These are phyloP conservation scores for Paragorgia papillata DNA, from an alignment of 92 coral and sea anemone species.

Conservation along the genomic window DNA sequence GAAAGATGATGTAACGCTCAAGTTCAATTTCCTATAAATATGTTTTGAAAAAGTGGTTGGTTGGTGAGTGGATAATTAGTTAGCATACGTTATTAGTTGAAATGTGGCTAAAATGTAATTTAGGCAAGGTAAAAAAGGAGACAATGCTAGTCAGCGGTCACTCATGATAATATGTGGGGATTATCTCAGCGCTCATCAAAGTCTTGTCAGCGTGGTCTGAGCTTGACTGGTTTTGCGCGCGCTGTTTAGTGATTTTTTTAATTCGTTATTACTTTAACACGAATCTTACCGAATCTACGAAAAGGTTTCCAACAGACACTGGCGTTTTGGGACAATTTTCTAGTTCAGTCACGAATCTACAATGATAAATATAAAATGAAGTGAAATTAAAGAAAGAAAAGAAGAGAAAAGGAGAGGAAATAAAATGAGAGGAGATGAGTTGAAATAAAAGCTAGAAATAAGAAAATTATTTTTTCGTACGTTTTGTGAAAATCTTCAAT, in stretches of 20 bases:
- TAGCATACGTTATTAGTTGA: background rate
- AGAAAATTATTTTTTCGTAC: too few species aligned
- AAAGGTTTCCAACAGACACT: constrained; percentile 70
- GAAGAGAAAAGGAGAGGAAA: too few species aligned
- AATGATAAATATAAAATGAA: background rate
- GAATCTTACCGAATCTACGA: constrained; percentile 70
- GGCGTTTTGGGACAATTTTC: constrained; percentile 68
- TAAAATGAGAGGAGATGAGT: too few species aligned
- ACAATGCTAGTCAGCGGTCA: too few species aligned
- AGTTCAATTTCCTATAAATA: constrained; percentile 77
- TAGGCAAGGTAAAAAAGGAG: too few species aligned
- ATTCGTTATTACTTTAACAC: too few species aligned
- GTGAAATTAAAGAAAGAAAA: background rate
- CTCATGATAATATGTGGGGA: too few species aligned
- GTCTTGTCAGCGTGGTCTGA: too few species aligned
- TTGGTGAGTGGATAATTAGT: background rate
- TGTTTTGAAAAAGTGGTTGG: background rate
- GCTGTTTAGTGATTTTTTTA: background rate
- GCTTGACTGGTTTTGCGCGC: too few species aligned
- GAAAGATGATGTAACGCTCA: constrained; percentile 76
- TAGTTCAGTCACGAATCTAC: constrained; percentile 81
- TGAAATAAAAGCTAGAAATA: too few species aligned
- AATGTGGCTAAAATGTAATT: background rate
- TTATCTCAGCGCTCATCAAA: too few species aligned
- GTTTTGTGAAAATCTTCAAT: constrained; percentile 87